Conservation (phyloP, 2,797 vertebrate species). For the Gobio occitaniae region DNA sequence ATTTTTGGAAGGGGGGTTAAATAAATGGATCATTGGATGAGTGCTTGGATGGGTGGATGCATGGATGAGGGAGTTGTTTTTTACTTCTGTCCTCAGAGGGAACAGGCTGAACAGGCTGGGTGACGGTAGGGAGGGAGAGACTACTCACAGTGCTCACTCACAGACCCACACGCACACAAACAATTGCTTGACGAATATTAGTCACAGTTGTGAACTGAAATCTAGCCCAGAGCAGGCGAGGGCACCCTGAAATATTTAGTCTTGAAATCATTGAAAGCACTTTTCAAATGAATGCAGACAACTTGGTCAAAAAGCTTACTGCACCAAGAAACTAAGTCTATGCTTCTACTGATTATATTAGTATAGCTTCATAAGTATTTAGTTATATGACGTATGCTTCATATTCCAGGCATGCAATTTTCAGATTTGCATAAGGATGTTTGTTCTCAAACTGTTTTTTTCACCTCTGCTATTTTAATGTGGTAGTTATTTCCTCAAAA, state of each 20-base stretch:
- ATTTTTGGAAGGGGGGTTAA: conserved; percentile 41
- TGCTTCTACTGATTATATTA: neutral
- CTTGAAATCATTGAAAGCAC: neutral
- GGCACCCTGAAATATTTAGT: neutral
- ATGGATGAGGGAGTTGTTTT: conserved; percentile 56
- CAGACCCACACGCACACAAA: conserved; percentile 31
- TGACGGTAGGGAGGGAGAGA: conserved; percentile 31
- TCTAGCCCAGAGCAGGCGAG: neutral
- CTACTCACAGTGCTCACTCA: conserved; percentile 24
- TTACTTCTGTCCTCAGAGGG: conserved; percentile 53
- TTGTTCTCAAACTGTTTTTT: neutral
- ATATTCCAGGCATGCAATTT: neutral
- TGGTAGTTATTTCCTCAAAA: conserved; percentile 8
- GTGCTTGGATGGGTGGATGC: conserved; percentile 27
- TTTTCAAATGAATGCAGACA: neutral
- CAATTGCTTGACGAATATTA: conserved; percentile 17
- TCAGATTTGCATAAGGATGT: neutral
- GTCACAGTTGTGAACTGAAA: conserved; percentile 18
- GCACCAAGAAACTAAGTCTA: neutral
- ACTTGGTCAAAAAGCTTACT: neutral
- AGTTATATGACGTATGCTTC: neutral
- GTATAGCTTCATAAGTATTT: neutral
- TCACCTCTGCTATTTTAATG: neutral
- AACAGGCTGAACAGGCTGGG: conserved; percentile 49
- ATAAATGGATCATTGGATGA: conserved; percentile 30